These are phyloP conservation scores for Melanotus villosus DNA, from an alignment of 2,888 invertebrate species.

Conservation along the genomic window DNA sequence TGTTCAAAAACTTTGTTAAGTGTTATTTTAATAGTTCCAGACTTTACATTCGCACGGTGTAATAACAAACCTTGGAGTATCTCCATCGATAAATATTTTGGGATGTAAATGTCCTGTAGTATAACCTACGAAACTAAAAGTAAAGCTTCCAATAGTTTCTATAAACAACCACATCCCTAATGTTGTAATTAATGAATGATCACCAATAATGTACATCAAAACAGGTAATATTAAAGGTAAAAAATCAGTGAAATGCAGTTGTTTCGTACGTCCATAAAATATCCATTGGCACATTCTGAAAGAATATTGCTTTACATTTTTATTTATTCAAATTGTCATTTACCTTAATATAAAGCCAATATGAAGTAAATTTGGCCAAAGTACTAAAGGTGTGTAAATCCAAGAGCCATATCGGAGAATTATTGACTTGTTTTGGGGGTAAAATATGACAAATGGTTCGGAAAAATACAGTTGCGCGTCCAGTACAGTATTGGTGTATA, in stretches of 20 bases:
- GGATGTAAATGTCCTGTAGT: conserved; percentile 88
- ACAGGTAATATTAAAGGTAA: conserved; percentile 67
- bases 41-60: too few species aligned
- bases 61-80: conserved; percentile 74
- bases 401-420: conserved; percentile 71
- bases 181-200: conserved; percentile 60
- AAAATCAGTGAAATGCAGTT: conserved; percentile 63
- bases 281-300: conserved; percentile 17
- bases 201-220: conserved; percentile 66
- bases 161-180: conserved; percentile 76
- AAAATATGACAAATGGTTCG: conserved; percentile 78
- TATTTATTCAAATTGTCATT: background rate
- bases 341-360: conserved; percentile 1
- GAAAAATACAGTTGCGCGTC: conserved; percentile 80
- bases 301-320: background rate
- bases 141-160: conserved; percentile 73
- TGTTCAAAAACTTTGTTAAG: too few species aligned
- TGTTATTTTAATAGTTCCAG: too few species aligned
- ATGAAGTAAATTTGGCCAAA: conserved; percentile 51
- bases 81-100: conserved; percentile 85
- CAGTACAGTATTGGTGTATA: conserved; percentile 82
- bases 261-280: conserved; percentile 39
- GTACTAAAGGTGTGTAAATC: conserved; percentile 68
- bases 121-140: conserved; percentile 77
- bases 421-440: conserved; percentile 73